Evolutionary conservation across 2,113 vertebrate species (phyloP).

Genomic region (Oriolus oriolus): DNA sequence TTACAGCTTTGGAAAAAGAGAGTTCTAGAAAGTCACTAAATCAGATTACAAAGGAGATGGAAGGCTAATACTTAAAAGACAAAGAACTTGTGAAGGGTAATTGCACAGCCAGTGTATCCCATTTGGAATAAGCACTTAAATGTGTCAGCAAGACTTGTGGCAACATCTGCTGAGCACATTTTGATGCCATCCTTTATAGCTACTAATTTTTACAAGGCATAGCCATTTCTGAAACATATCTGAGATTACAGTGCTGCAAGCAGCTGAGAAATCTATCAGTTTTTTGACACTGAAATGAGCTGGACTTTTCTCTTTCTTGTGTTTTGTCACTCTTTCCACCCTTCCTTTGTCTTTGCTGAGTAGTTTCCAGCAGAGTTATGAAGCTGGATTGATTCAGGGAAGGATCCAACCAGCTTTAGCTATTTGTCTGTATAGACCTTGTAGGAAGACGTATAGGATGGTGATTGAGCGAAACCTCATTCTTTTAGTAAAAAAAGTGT

Average conservation of each 20-base stretch:
- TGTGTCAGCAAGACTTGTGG: background rate
- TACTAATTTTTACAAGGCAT: background rate
- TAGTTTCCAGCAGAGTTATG: background rate
- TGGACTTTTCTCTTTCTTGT: background rate
- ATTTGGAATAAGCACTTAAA: background rate
- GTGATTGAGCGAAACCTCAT: background rate
- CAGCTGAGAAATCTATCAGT: background rate
- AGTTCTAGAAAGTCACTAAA: background rate
- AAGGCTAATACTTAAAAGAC: background rate
- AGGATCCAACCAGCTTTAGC: background rate
- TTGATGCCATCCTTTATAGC: background rate
- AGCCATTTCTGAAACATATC: background rate
- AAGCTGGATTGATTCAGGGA: background rate
- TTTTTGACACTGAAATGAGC: background rate
- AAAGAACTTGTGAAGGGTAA: background rate
- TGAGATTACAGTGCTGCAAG: background rate
- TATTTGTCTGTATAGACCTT: background rate
- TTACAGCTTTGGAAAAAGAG: background rate
- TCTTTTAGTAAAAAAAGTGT: background rate
- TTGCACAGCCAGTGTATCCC: background rate
- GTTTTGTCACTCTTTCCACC: background rate
- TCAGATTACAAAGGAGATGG: background rate
- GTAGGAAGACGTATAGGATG: background rate
- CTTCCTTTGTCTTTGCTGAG: background rate
- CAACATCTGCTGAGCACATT: background rate